phyloP scores from a whole-genome alignment of 2,888 invertebrate genomes.

The Chymomyza procnemis region DNA sequence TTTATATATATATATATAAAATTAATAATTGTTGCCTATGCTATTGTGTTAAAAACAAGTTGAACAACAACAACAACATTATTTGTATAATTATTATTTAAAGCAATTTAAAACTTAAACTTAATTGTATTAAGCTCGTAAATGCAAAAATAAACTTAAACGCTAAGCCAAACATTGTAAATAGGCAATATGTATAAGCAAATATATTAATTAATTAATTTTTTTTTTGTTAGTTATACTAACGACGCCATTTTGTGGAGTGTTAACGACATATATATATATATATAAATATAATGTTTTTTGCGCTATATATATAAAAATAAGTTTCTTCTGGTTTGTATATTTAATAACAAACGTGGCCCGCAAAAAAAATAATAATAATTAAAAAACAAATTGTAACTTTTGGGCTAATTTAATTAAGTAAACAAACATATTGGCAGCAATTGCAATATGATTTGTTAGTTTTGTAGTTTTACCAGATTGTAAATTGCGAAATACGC shows the following conservation, averaged over 20 bases:
- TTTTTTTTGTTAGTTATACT: constrained; percentile 53
- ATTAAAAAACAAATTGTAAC: too few relatives aligned
- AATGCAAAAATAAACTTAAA: constrained; percentile 1
- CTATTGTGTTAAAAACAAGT: constrained; percentile 15
- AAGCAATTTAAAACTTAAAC: neutral
- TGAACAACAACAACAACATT: neutral
- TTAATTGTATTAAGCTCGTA: neutral
- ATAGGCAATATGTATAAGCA: constrained; percentile 21
- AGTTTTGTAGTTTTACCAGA: constrained; percentile 20
- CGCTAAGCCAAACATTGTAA: constrained; percentile 35
- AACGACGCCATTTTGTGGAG: constrained; percentile 54
- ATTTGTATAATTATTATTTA: neutral
- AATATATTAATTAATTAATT: neutral
- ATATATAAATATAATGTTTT: constrained; percentile 20
- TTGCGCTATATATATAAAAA: neutral
- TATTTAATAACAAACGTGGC: neutral
- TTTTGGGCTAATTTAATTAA: neutral
- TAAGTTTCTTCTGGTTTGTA: neutral
- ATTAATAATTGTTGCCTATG: constrained; percentile 3
- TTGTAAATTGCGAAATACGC: constrained; percentile 48
- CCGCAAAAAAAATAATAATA: too few relatives aligned
- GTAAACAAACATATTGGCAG: neutral
- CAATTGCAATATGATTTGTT: constrained; percentile 12
- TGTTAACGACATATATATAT: neutral
- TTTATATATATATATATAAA: neutral